Base-by-base conservation (phyloP, 2,888 invertebrate species). In the Stenotaenia linearis region DNA sequence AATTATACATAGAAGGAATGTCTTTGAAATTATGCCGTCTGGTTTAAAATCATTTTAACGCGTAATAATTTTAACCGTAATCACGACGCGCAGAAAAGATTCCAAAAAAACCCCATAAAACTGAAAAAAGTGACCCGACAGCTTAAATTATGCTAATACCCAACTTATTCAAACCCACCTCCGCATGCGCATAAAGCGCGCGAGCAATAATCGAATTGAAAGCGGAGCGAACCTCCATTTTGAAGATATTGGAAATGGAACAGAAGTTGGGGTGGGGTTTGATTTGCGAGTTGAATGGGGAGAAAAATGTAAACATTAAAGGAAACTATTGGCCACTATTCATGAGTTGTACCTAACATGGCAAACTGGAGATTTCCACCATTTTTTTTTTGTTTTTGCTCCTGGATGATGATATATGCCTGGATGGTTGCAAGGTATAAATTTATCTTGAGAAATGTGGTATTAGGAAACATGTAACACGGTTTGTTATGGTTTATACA, bases 381-480 rank as follows among this genome's bases (percentile, higher is more conserved):
- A 69, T 25, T 69, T 15, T 28, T 69, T 69, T 25, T 69, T 69
- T 69, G 4, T 25, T 25, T 69, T 25, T 69, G 9, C 9, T 28
- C 25, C 28, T 69, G 69, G 25, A 69, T 28, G 69, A 69, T 69
- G 69, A 69, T 69, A 69, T 69, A 69, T 69, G 69, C 69, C 69
- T 69, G 25, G 69, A 69, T 69, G 69, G 28, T 69, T 12, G 15
- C 69, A 28, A 69, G 69, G 69, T 69, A 69, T 69, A 69, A 69
- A 69, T 69, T 69, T 69, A 69, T 7, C 25, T 69, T 69, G 69
- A 69, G 69, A 69, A 69, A 69, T 69, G 69, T 69, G 69, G 25
- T 69, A 69, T 69, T 69, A 69, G 69, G 69, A 69, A 69, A 69
- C 69, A 69, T 69, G 25, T 69, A 69, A 69, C 69, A 28, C 69